Percentiles rank a stretch among this genome's conserved stretches.
Conservation (phyloP, 2,797 vertebrate genomes). For the Pipistrellus nathusii region DNA sequence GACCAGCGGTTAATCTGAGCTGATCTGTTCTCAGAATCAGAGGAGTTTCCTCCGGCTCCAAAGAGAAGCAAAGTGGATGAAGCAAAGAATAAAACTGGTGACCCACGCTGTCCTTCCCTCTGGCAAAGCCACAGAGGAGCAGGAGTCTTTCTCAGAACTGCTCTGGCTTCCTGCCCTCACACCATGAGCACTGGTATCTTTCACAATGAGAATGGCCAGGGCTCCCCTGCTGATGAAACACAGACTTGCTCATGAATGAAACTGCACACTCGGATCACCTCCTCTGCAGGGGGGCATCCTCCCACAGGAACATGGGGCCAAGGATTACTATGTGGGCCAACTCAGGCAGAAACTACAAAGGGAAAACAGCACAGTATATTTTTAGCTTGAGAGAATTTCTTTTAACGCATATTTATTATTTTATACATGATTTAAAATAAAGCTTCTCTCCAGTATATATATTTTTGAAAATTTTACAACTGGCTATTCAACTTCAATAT, state of each 20-base stretch:
- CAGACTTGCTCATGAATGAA: neutral
- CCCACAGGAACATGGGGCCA: neutral
- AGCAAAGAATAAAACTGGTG: neutral
- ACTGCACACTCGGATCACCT: neutral
- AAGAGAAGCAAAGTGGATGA: neutral
- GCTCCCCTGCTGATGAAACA: neutral
- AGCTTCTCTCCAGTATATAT: neutral
- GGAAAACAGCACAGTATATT: neutral
- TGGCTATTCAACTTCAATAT: neutral
- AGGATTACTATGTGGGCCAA: neutral
- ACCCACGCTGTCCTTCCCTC: no score
- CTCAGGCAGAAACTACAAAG: neutral
- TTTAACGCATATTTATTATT: neutral
- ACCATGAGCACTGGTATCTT: neutral
- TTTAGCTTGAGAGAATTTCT: conserved; percentile 12
- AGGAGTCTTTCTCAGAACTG: neutral
- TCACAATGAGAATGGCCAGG: neutral
- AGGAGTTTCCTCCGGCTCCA: neutral
- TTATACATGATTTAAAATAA: neutral
- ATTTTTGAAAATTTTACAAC: conserved; percentile 25
- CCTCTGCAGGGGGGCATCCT: neutral
- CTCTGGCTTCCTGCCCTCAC: neutral
- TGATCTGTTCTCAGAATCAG: neutral
- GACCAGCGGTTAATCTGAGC: neutral
- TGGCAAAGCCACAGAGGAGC: no score